Evolutionary conservation across 2,797 vertebrate genomes (phyloP), one percentile per base, ranked within the genome.

Genomic region (Remorina albescens): DNA sequence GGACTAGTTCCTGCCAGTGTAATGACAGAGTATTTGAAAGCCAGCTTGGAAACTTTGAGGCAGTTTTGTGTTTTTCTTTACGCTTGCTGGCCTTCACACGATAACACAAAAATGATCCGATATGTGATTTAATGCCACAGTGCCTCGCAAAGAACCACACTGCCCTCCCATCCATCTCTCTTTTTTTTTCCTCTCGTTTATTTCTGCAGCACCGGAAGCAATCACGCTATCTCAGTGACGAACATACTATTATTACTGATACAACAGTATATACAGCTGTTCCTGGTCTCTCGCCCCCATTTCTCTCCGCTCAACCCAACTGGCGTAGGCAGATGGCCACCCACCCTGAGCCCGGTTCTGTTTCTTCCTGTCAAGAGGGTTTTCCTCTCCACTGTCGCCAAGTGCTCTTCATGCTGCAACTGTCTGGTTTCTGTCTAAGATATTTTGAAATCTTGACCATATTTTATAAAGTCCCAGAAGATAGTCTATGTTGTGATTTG

Each of bases 151-250:
- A 76, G 75, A 82, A 80, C 77, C 60, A 65, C 26, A 37, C 25
- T 53, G 44, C 76, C 64, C 49, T 75, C 76, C 72, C 76, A 80
- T 88, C 76, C 76, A 79, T 86, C 81, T 80, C 83, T 71, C 42
- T 53, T 62, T 47, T 49, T 49, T 23, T 28, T 46, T 7, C 15
- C 32, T 51, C 60, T 70, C 28, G 47, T 75, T 67, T 37, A 68
- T 85, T 75, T 76, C 65, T 55, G 62, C 46, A 13, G 72, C 44
- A 78, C 90, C 88, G 90, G 92, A 94, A 94, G 85, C 91, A 94
- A 94, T 95, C 94, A 94, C 61, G 62, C 74, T 94, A 95, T 95
- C 94, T 90, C 37, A 1, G 76, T 73, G 82, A 90, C 75, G 76
- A 92, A 51, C 49, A 50, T 7, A 50, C 49, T 26, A 26, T 50